Evolutionary conservation across 2,113 vertebrate genomes (phyloP), one percentile per base, ranked within the genome.

Genomic region (Tragelaphus strepsiceros): DNA sequence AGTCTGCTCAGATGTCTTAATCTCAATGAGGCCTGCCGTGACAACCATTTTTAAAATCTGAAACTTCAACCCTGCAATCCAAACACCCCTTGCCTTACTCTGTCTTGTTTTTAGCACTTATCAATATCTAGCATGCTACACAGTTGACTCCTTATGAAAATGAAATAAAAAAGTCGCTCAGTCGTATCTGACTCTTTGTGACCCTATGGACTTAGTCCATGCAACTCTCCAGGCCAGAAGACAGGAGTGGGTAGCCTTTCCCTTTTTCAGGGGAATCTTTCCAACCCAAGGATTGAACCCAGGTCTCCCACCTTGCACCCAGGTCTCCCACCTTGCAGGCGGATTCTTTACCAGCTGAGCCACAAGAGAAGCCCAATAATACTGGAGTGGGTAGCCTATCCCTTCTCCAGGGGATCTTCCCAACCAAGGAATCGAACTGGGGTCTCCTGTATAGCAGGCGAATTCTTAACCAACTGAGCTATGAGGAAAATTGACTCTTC

Each of bases 371-470:
- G 35, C 35, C 35, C 35, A 39, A 39, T 2, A 39, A 39, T 39
- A 39, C 35, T 39, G 35, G 35, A 39, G 35, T 39, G 35, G 35
- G 35, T 39, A 39, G 35, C 35, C 35, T 39, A 39, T 39, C 35
- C 35, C 35, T 39, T 39, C 35, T 39, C 35, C 35, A 39, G 5
- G 10, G 67, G n/a, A 71, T 71, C 67, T 22, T 71, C 19, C 19
- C 19, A 35, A 39, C 19, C n/a, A 39, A 39, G n/a, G 19, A 71
- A 39, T 22, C 9, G 0, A 71, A 71, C 10, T 0, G 1, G 35
- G 67, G 10, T 74, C 67, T 39, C 10, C 67, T 74, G 21, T 11
- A 74, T 74, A 5, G 0, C 67, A 39, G 67, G 35, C 0, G 5
- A 24, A 74, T 39, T 74, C 67, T 74, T 74, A 39, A 39, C 67